These are phyloP conservation scores for Petrolisthes cinctipes DNA, from an alignment of 2,888 invertebrate species.

Conservation along the genomic window DNA sequence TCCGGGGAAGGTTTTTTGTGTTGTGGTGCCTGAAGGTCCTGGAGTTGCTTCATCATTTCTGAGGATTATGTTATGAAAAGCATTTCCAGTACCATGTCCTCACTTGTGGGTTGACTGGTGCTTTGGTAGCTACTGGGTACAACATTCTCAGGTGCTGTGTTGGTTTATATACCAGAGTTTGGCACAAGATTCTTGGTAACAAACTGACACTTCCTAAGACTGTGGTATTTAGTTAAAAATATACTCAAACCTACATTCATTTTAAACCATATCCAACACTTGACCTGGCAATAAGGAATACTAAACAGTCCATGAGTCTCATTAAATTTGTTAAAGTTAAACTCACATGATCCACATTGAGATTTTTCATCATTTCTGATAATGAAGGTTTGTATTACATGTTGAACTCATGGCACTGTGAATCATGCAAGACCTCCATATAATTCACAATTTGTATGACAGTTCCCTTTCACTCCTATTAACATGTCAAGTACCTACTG, in stretches of 20 bases:
- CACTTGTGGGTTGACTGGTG: slow-evolving; percentile 30
- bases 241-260: slow-evolving; percentile 6
- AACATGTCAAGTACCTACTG: not conserved
- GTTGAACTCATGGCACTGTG: no score
- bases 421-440: no score
- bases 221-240: slow-evolving; percentile 30
- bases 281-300: slow-evolving; percentile 11
- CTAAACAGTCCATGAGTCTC: slow-evolving; percentile 5
- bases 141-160: slow-evolving; percentile 3
- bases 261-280: slow-evolving; percentile 34
- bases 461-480: no score
- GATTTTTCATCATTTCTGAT: no score
- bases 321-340: not conserved
- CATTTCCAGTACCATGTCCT: slow-evolving; percentile 16
- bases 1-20: slow-evolving; percentile 1
- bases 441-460: no score
- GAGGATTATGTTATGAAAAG: not conserved
- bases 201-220: not conserved
- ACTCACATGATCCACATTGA: no score
- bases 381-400: no score
- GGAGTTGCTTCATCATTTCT: not conserved
- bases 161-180: not conserved
- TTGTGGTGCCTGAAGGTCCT: not conserved
- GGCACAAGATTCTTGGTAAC: not conserved
- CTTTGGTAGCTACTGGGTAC: slow-evolving; percentile 20